Conservation (phyloP, 2,113 vertebrate species). For the Geothlypis trichas region DNA sequence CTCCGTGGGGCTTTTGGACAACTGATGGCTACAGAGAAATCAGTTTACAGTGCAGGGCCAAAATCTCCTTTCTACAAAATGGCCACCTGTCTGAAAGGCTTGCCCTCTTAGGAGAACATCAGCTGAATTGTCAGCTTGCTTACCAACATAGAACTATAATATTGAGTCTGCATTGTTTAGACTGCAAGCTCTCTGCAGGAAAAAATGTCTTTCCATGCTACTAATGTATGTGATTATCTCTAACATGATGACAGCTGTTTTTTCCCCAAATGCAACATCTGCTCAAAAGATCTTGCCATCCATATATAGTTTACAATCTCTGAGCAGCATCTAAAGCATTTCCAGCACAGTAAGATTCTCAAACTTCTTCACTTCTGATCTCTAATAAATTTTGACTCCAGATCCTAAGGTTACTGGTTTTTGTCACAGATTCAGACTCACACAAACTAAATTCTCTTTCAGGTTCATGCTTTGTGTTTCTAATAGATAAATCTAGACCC, state of each 20-base stretch:
- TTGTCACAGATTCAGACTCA: background rate
- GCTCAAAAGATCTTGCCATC: background rate
- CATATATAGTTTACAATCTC: background rate
- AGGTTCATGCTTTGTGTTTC: background rate
- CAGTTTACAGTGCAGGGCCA: background rate
- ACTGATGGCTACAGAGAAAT: background rate
- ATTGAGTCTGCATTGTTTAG: background rate
- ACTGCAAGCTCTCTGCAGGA: background rate
- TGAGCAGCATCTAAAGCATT: background rate
- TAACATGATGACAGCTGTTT: background rate
- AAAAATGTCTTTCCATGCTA: background rate
- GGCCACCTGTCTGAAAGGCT: background rate
- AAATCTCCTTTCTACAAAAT: background rate
- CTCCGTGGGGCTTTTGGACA: background rate
- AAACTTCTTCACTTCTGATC: background rate
- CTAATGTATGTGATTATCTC: background rate
- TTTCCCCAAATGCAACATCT: background rate
- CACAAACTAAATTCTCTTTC: background rate
- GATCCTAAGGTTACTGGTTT: background rate
- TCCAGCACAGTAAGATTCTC: background rate
- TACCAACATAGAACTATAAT: rapidly evolving
- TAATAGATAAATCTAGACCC: background rate
- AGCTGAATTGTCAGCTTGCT: background rate
- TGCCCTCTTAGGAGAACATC: background rate
- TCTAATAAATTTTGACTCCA: background rate